Evolutionary conservation across 2,888 invertebrate species (phyloP).

Genomic region (Amphipoea lucens): DNA sequence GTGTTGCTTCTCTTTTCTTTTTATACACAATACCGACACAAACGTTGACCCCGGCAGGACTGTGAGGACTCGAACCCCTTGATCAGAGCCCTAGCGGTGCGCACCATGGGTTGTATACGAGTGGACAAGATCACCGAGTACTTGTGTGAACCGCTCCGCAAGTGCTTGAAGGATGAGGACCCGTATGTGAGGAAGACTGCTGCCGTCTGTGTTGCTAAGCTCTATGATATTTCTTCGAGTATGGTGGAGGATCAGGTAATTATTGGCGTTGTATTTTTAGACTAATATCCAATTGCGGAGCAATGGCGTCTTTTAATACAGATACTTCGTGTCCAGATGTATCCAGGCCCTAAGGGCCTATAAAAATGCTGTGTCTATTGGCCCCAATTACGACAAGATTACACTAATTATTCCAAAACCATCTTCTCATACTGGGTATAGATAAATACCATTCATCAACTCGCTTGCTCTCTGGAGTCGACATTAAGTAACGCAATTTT

Average conservation of each 20-base stretch:
- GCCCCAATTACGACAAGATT: no score
- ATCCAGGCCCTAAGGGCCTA: no score
- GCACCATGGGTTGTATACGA: constrained; percentile 99
- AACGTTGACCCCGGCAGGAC: constrained; percentile 92
- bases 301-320: background rate
- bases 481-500: no score
- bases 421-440: no score
- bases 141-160: constrained; percentile 98
- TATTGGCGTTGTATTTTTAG: background rate
- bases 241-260: constrained; percentile 91
- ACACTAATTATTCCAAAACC: no score
- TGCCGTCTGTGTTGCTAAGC: constrained; percentile 99
- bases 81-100: constrained; percentile 98
- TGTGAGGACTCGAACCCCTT: constrained; percentile 99
- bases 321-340: no score
- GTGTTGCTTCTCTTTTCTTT: constrained; percentile 81
- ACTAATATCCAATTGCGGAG: no score
- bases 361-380: no score
- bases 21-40: constrained; percentile 76
- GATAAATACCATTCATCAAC: no score
- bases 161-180: constrained; percentile 98
- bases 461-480: no score
- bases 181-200: constrained; percentile 99
- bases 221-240: constrained; percentile 97
- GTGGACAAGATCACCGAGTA: constrained; percentile 99